Evolutionary conservation across 1,140 invertebrate genomes (phyloP).

Genomic region (Latrodectus geometricus): DNA sequence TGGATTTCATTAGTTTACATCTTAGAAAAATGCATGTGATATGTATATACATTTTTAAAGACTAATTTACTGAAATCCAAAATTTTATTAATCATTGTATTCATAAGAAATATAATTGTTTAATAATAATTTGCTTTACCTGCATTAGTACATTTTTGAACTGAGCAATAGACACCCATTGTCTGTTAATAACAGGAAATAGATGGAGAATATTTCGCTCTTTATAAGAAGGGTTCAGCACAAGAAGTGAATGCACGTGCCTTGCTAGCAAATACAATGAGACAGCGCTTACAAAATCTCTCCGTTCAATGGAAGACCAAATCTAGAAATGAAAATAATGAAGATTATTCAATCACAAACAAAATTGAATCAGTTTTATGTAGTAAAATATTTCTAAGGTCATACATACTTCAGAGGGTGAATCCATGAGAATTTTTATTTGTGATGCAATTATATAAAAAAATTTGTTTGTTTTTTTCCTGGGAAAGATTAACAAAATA

Average conservation of each 20-base stretch:
- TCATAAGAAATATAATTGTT: not conserved
- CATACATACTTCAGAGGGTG: constrained; percentile 78
- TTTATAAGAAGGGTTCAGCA: constrained; percentile 64
- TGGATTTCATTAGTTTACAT: too few relatives aligned
- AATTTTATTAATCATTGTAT: too few relatives aligned
- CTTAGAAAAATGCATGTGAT: too few relatives aligned
- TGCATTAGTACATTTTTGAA: constrained; percentile 78
- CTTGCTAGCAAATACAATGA: constrained; percentile 85
- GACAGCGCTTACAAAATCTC: constrained; percentile 82
- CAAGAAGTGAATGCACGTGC: constrained; percentile 84
- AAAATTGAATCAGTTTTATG: not conserved
- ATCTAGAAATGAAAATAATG: constrained; percentile 70
- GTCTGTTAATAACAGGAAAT: constrained; percentile 80
- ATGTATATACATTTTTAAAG: too few relatives aligned
- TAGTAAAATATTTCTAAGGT: not conserved
- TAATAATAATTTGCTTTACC: constrained; percentile 5
- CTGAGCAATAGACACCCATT: constrained; percentile 82
- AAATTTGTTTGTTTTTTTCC: constrained; percentile 66
- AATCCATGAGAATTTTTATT: constrained; percentile 85
- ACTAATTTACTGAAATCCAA: too few relatives aligned
- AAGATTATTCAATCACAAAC: not conserved
- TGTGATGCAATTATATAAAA: constrained; percentile 78
- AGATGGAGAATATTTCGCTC: constrained; percentile 68
- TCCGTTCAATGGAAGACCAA: constrained; percentile 80
- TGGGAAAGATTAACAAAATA: constrained; percentile 57